phyloP scores from a whole-genome alignment of 2,113 vertebrate genomes.

The Octodon degus region DNA sequence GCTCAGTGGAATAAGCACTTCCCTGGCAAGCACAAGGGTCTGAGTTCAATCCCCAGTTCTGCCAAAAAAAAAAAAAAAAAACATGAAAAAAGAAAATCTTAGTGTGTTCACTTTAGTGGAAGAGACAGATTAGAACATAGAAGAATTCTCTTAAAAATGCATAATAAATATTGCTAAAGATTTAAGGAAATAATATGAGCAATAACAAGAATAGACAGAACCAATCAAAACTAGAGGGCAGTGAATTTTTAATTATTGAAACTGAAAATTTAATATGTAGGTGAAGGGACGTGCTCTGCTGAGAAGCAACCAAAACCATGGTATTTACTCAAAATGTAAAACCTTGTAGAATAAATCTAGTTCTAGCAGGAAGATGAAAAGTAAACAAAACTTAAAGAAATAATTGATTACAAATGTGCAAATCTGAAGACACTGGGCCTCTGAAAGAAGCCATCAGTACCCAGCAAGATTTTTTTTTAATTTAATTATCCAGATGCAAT shows the following conservation, averaged over 20 bases:
- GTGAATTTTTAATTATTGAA: slow-evolving; percentile 20
- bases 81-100: too few species aligned
- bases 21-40: too few species aligned
- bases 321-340: slow-evolving; percentile 44
- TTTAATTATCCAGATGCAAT: not conserved
- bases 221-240: not conserved
- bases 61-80: too few species aligned
- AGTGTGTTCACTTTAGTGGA: not conserved
- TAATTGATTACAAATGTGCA: not conserved
- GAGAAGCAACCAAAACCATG: not conserved
- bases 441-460: not conserved
- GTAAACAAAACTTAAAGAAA: slow-evolving; percentile 49
- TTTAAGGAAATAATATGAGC: not conserved
- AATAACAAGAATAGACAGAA: slow-evolving; percentile 26
- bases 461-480: not conserved
- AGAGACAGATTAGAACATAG: not conserved
- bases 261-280: not conserved
- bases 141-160: not conserved
- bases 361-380: slow-evolving; percentile 1
- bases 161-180: not conserved
- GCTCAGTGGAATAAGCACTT: too few species aligned
- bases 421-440: not conserved
- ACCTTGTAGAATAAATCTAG: not conserved
- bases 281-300: not conserved
- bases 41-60: too few species aligned